These are phyloP conservation scores for Cecidostiba fungosa DNA, from an alignment of 2,888 invertebrate species.

Conservation along the genomic window DNA sequence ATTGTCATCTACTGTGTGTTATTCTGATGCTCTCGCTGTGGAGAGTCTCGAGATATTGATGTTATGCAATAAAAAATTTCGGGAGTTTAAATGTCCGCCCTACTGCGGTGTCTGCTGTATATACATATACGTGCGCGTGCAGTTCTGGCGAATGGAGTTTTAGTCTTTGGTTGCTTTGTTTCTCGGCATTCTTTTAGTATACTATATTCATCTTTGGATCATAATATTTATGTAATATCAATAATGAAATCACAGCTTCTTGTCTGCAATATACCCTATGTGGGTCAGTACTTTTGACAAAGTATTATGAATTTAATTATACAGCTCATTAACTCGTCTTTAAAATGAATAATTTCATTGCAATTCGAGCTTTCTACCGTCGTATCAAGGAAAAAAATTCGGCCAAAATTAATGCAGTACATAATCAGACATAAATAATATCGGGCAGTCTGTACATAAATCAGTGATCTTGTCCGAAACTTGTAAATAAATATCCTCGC, in stretches of 20 bases:
- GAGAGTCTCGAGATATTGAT: constrained; percentile 16
- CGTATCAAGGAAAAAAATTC: too few relatives aligned
- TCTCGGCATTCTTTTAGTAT: neutral
- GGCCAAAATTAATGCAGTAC: neutral
- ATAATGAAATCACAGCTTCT: too few relatives aligned
- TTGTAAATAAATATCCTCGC: too few relatives aligned
- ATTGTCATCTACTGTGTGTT: too few relatives aligned
- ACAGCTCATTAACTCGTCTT: too few relatives aligned
- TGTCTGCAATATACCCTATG: too few relatives aligned
- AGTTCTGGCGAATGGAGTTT: neutral
- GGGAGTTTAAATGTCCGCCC: constrained; percentile 53
- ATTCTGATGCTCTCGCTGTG: too few relatives aligned
- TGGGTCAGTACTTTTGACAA: too few relatives aligned
- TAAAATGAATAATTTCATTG: too few relatives aligned
- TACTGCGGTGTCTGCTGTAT: neutral
- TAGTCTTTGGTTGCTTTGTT: neutral
- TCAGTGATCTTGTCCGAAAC: neutral
- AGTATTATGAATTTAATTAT: too few relatives aligned
- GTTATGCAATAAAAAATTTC: constrained; percentile 56
- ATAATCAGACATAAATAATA: neutral
- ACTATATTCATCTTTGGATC: neutral
- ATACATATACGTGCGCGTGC: neutral
- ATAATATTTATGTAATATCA: neutral
- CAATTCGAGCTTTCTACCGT: too few relatives aligned
- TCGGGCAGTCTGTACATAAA: neutral